A percentile compares a stretch with the other conserved stretches of the same genome.
Conservation (phyloP, 2,113 vertebrate genomes). For the Dromiciops gliroides region DNA sequence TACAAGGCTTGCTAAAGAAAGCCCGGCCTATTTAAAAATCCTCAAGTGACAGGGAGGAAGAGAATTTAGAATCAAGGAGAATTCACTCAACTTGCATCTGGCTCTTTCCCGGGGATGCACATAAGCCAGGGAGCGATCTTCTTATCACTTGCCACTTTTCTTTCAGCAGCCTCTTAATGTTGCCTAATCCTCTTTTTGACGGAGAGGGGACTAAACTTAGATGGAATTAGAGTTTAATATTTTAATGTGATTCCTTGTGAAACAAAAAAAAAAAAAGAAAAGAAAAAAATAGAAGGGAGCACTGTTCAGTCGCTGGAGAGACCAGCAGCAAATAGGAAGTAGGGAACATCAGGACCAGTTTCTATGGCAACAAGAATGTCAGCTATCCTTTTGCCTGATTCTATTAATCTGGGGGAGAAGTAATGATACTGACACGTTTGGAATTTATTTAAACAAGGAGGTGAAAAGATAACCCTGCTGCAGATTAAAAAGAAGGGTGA, state of each 20-base stretch:
- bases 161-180: conserved; percentile 81
- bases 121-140: conserved; percentile 73
- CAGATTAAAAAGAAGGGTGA: conserved; percentile 79
- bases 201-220: conserved; percentile 79
- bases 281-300: conserved; percentile 79
- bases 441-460: conserved; percentile 86
- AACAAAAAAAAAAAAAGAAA: conserved; percentile 88
- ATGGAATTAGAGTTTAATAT: conserved; percentile 85
- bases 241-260: conserved; percentile 85
- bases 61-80: conserved; percentile 70
- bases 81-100: conserved; percentile 76
- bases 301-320: conserved; percentile 82
- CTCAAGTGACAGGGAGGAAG: conserved; percentile 70
- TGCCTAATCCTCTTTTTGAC: conserved; percentile 81
- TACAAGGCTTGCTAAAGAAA: conserved; percentile 64
- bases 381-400: conserved; percentile 89
- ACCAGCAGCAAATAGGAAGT: conserved; percentile 84
- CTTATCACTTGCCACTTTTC: conserved; percentile 79
- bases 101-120: conserved; percentile 74
- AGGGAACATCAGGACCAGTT: conserved; percentile 87
- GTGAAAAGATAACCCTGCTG: conserved; percentile 80
- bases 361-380: conserved; percentile 92
- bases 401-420: conserved; percentile 85
- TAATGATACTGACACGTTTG: conserved; percentile 83
- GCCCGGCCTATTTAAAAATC: conserved; percentile 49